phyloP scores from a whole-genome alignment of 2,888 invertebrate species.

The Drosophila meridionalis region DNA sequence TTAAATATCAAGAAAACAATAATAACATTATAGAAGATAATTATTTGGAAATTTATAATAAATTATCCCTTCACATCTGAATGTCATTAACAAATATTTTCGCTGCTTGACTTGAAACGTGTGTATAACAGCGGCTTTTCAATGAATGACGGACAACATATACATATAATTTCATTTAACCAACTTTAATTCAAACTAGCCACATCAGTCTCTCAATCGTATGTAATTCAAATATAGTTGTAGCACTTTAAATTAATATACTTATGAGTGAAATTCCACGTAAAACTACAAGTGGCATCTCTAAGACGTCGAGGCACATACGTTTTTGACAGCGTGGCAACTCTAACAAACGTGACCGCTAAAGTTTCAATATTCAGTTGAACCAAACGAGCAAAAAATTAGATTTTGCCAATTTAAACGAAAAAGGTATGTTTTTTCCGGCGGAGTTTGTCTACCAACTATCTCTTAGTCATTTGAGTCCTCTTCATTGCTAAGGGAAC shows the following conservation, averaged over 20 bases:
- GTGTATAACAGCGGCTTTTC: too few species aligned
- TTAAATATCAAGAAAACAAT: neutral
- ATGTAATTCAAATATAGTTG: too few species aligned
- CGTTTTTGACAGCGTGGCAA: neutral
- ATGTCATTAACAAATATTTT: too few species aligned
- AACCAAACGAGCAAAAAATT: neutral
- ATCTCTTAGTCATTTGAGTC: neutral
- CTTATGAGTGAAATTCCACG: too few species aligned
- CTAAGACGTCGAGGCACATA: too few species aligned
- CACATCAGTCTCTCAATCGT: neutral
- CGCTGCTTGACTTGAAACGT: too few species aligned
- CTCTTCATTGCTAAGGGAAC: neutral
- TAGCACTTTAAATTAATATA: neutral
- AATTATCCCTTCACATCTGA: too few species aligned
- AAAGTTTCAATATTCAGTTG: slow-evolving; percentile 6
- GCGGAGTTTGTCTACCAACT: neutral
- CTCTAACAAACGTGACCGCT: neutral
- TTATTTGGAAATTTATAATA: too few species aligned
- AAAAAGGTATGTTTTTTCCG: neutral
- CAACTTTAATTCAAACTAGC: neutral
- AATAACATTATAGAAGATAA: neutral
- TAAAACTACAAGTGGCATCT: neutral
- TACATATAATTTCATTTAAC: neutral
- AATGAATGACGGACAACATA: too few species aligned
- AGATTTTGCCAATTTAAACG: too few species aligned